These are phyloP conservation scores for Odocoileus virginianus DNA, from an alignment of 2,113 vertebrate genomes.

Conservation along the genomic window DNA sequence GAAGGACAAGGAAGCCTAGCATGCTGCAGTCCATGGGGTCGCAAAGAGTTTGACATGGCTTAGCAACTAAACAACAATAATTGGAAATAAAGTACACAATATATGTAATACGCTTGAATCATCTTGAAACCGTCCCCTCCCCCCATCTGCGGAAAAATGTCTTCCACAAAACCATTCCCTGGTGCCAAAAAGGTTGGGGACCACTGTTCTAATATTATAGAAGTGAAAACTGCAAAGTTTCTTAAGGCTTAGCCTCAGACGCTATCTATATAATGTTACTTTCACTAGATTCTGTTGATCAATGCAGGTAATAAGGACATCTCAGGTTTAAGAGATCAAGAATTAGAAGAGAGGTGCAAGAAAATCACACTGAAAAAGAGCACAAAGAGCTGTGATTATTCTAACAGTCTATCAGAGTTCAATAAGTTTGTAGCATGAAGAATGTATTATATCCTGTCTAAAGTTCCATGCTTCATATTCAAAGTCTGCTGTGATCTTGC, in stretches of 20 bases:
- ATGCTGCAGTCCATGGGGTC: neutral
- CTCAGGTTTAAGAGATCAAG: neutral
- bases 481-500: neutral
- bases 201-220: neutral
- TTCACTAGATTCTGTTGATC: neutral
- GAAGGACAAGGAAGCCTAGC: neutral
- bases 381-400: neutral
- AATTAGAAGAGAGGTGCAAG: neutral
- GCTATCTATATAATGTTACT: neutral
- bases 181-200: neutral
- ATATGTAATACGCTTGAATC: neutral
- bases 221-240: neutral
- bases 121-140: fast-evolving
- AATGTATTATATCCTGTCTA: neutral
- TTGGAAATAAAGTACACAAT: neutral
- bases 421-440: neutral
- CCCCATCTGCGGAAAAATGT: neutral
- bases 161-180: neutral
- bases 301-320: neutral
- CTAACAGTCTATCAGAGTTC: neutral
- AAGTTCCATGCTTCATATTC: neutral
- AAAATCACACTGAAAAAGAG: neutral
- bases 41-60: neutral
- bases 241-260: neutral
- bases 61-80: neutral